Evolutionary conservation across 35 echinoderm and acorn worm species (phyloP).

Genomic region (Acanthaster planci): DNA sequence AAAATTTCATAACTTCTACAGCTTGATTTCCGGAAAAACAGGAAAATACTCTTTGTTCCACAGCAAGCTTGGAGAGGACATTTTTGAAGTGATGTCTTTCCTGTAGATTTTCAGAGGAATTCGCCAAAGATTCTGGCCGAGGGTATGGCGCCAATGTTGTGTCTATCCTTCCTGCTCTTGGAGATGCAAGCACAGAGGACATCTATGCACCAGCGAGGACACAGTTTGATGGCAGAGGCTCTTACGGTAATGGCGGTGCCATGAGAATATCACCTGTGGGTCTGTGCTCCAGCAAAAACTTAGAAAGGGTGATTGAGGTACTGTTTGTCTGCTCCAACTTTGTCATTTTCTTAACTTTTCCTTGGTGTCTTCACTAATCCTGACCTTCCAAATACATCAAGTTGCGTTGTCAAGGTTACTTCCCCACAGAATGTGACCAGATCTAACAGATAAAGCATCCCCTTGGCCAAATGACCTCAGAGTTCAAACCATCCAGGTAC

Average conservation of each 20-base stretch:
- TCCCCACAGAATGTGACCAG: too few species aligned
- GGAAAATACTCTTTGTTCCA: too few species aligned
- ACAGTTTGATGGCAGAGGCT: slow-evolving; percentile 88
- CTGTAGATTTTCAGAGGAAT: slow-evolving; percentile 75
- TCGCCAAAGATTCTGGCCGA: slow-evolving; percentile 39
- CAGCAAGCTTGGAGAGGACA: too few species aligned
- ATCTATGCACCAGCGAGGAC: slow-evolving; percentile 71
- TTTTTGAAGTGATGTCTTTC: not conserved
- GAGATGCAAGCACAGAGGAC: slow-evolving; percentile 44
- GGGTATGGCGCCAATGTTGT: slow-evolving; percentile 86
- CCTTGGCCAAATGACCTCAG: too few species aligned
- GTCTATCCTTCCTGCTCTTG: slow-evolving; percentile 47
- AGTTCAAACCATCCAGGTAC: too few species aligned
- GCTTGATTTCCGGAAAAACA: too few species aligned
- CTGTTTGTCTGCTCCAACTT: not conserved
- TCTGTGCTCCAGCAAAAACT: slow-evolving; percentile 50
- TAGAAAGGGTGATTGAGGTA: slow-evolving; percentile 81
- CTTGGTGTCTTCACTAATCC: too few species aligned
- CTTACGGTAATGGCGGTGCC: slow-evolving; percentile 95
- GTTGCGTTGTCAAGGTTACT: too few species aligned
- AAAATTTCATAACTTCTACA: not conserved
- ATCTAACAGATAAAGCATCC: too few species aligned
- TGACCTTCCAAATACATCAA: too few species aligned
- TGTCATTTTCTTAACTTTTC: too few species aligned
- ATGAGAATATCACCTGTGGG: slow-evolving; percentile 91